phyloP scores from a whole-genome alignment of 2,797 vertebrate species.

The Pseudochirops corinnae region DNA sequence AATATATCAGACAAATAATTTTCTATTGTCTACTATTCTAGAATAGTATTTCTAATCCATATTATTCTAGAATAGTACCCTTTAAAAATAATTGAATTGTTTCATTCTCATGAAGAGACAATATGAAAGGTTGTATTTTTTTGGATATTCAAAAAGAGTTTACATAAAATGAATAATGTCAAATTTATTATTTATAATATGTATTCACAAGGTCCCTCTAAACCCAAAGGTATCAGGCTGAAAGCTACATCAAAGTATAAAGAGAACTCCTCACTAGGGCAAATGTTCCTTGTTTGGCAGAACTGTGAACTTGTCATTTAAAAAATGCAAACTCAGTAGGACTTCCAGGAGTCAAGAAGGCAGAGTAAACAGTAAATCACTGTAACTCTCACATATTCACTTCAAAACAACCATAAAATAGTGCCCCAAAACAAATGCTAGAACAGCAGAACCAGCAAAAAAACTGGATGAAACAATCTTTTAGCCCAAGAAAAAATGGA shows the following conservation, averaged over 20 bases:
- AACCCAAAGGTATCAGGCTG: conserved; percentile 21
- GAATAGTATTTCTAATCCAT: conserved; percentile 4
- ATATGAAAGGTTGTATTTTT: background rate
- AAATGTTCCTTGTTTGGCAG: background rate
- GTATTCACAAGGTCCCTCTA: conserved; percentile 30
- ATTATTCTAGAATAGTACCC: background rate
- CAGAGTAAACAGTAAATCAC: background rate
- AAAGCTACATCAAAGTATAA: conserved; percentile 36
- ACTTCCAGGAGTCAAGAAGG: background rate
- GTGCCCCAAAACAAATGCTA: too few relatives aligned
- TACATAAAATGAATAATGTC: conserved; percentile 39
- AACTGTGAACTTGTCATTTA: conserved; percentile 49
- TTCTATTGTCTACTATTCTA: conserved; percentile 16
- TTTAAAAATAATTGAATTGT: background rate
- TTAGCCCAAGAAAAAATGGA: background rate
- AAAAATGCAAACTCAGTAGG: conserved; percentile 63
- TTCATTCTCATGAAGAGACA: background rate
- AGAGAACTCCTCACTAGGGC: conserved; percentile 44
- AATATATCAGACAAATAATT: conserved; percentile 17
- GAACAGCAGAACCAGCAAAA: too few relatives aligned
- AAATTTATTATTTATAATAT: conserved; percentile 15
- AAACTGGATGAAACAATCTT: background rate
- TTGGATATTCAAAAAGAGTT: conserved; percentile 36
- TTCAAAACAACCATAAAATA: conserved; percentile 1
- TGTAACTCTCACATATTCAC: background rate